A percentile compares a stretch with the other conserved stretches of the same genome.
Evolutionary conservation across 2,797 vertebrate species (phyloP).

Genomic region (Rhynchonycteris naso): DNA sequence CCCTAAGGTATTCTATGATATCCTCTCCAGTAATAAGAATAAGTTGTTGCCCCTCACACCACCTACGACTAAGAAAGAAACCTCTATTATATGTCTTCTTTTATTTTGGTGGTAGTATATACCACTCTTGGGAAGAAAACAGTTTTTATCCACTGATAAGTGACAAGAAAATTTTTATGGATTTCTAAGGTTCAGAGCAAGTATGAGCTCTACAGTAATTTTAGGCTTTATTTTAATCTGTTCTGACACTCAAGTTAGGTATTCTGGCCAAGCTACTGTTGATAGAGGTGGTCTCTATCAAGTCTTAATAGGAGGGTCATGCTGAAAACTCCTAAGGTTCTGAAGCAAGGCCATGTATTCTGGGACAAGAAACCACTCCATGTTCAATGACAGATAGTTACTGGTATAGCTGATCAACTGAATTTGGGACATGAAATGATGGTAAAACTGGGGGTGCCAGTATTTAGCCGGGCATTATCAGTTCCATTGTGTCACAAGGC

Average conservation of each 20-base stretch:
- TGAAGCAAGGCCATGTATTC: background rate
- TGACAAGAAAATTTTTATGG: background rate
- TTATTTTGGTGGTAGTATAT: background rate
- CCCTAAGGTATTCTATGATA: background rate
- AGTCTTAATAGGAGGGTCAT: background rate
- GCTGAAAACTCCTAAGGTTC: background rate
- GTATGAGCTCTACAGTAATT: background rate
- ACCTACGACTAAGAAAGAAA: background rate
- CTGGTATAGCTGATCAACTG: background rate
- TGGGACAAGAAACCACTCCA: background rate
- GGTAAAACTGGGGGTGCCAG: background rate
- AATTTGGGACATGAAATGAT: background rate
- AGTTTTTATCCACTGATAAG: background rate
- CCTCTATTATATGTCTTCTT: background rate
- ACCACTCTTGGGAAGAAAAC: background rate
- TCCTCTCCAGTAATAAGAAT: background rate
- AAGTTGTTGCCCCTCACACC: background rate
- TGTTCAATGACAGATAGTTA: background rate
- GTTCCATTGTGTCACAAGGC: background rate
- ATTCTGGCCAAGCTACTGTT: background rate
- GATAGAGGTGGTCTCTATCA: background rate
- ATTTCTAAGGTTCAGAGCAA: background rate
- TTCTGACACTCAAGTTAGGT: background rate
- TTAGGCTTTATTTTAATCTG: background rate
- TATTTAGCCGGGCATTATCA: background rate